A percentile compares a stretch with the other conserved stretches of the same genome.
These are phyloP conservation scores for Mormyrus iriodes DNA, from an alignment of 2,113 vertebrate genomes.

Conservation along the genomic window DNA sequence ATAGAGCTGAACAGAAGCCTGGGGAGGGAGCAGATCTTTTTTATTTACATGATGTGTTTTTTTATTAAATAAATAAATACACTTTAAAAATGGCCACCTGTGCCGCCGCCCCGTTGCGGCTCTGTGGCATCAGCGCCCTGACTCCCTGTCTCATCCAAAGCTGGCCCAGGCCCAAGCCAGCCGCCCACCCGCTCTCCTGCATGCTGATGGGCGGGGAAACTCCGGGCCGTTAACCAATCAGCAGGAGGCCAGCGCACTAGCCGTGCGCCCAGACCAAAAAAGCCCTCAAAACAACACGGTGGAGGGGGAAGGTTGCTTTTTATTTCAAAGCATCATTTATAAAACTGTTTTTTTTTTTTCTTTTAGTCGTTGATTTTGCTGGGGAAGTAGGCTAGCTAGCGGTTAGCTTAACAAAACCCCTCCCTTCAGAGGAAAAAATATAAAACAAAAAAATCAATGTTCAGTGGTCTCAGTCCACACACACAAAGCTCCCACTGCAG, in stretches of 20 bases:
- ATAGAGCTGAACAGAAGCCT: neutral
- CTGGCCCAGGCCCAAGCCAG: neutral
- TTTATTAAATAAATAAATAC: neutral
- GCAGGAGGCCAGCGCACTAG: neutral
- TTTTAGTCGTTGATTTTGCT: neutral
- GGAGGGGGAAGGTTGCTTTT: neutral
- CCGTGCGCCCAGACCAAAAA: neutral
- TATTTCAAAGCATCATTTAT: neutral
- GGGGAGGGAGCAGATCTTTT: neutral
- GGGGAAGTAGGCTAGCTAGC: neutral
- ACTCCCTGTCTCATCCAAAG: neutral
- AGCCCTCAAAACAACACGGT: neutral
- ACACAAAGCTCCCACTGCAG: constrained; percentile 2
- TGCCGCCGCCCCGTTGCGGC: neutral
- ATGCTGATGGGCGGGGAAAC: neutral
- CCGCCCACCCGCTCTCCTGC: neutral
- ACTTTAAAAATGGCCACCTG: neutral
- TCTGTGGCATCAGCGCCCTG: neutral
- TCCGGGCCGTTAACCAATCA: neutral
- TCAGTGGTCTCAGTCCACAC: neutral
- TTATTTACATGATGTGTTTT: neutral
- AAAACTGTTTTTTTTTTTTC: no score
- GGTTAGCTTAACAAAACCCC: neutral
- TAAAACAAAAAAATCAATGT: constrained; percentile 13
- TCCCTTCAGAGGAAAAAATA: neutral